Base-by-base conservation (phyloP, 2,888 invertebrate species). In the Vandiemenella viatica region DNA sequence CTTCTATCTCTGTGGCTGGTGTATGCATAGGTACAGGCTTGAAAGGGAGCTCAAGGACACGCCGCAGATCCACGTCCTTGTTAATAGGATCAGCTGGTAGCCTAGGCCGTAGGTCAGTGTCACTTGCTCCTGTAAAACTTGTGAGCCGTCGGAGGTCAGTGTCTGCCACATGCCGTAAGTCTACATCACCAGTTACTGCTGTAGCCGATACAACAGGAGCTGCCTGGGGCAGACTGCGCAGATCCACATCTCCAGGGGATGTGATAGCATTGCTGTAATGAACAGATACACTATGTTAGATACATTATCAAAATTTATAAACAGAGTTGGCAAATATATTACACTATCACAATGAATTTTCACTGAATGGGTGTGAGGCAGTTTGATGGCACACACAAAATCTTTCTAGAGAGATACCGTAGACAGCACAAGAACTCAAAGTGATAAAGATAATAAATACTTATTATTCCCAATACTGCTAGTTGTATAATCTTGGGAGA, bases 1-100 rank as follows among this genome's bases (percentile, higher is more conserved):
- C 89, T 61, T 88, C 85, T 53, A 90, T 88, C 70, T 90, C 90
- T 0, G 81, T 83, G 20, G 88, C 88, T 0, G 89, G 87, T 13
- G 81, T 76, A 62, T 86, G 87, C 57, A 83, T 79, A n/a, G 83
- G 79, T 58, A 71, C 69, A 7, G 83, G 78, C 63, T 87, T 85
- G 60, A 88, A 87, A 0, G 87, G 85, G 50, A 83, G 64, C 20
- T 75, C 74, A 57, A 85, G 66, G 46, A 58, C 37, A 51, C 70
- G 69, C 19, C 88, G 74, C 54, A 89, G 72, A 66, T 88, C 89
- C 26, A 83, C 76, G 60, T 89, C 88, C 15, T 26, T 10, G 13
- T 8, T 15, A n/a, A 22, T 23, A 19, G 15, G n/a, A 10, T 16
- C 38, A 17, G 26, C 17, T 49, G 21, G 19, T 49, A 18, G 37